phyloP scores from a whole-genome alignment of 2,797 vertebrate genomes.

The Enteromius argenteus region DNA sequence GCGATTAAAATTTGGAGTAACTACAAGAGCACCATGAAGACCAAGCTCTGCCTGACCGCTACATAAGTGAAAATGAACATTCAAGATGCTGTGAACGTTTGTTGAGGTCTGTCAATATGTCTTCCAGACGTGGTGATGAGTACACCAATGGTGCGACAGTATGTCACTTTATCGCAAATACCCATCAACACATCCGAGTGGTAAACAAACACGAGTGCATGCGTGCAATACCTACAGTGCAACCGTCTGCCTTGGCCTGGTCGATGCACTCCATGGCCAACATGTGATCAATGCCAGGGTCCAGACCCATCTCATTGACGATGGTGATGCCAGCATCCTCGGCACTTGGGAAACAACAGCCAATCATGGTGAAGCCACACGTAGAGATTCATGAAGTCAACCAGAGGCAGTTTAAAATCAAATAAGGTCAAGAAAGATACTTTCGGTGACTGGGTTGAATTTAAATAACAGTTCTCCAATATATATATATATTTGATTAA shows the following conservation, averaged over 20 bases:
- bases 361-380: conserved; percentile 25
- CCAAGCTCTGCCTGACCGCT: neutral
- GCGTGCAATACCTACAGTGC: conserved; percentile 77
- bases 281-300: conserved; percentile 98
- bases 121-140: conserved; percentile 49
- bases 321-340: conserved; percentile 91
- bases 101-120: conserved; percentile 59
- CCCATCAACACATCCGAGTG: conserved; percentile 53
- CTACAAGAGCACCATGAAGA: conserved; percentile 9
- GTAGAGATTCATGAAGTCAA: conserved; percentile 16
- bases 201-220: conserved; percentile 42
- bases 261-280: conserved; percentile 97
- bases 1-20: neutral
- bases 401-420: conserved; percentile 8
- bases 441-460: neutral
- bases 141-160: conserved; percentile 51
- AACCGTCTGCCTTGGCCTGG: conserved; percentile 90
- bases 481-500: neutral
- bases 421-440: neutral
- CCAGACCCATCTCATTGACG: conserved; percentile 92
- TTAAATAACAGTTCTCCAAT: neutral
- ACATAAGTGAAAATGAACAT: conserved; percentile 56
- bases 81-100: conserved; percentile 53
- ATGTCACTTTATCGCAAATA: conserved; percentile 51
- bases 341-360: conserved; percentile 72